Percentiles rank a stretch among this genome's conserved stretches.
Conservation (phyloP, 1,140 invertebrate genomes). For the Nasonia longicornis region DNA sequence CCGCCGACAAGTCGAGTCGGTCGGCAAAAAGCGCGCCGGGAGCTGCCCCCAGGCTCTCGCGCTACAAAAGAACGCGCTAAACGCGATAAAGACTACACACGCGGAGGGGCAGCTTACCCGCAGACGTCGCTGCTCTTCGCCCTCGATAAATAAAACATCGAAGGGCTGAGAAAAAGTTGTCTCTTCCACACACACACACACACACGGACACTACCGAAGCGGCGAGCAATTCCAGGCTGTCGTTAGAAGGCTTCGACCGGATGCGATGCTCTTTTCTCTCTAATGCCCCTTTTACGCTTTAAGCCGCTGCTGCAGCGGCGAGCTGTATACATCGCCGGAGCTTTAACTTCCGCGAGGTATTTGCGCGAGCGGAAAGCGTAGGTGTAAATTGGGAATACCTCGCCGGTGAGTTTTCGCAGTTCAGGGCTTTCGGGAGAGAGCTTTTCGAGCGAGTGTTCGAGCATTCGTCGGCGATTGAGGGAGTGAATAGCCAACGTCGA, state of each 20-base stretch:
- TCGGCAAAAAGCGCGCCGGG: not conserved
- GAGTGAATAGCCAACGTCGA: not conserved
- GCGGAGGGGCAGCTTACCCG: not conserved
- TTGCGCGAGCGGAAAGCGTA: not conserved
- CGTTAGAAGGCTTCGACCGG: conserved; percentile 39
- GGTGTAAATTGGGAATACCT: not conserved
- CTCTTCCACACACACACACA: conserved; percentile 2
- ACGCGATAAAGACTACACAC: conserved; percentile 34
- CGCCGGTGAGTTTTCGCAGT: not conserved
- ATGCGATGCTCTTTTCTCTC: not conserved
- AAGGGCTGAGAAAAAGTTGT: conserved; percentile 42
- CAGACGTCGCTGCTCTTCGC: conserved; percentile 1
- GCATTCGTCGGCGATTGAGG: not conserved
- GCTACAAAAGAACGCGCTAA: conserved; percentile 42
- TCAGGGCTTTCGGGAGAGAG: not conserved
- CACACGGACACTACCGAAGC: not conserved
- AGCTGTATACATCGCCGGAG: not conserved
- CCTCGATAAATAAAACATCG: conserved; percentile 44
- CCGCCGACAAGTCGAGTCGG: not conserved
- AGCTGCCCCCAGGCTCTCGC: not conserved
- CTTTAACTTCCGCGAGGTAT: conserved; percentile 8
- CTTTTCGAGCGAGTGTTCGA: not conserved
- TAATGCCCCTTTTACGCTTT: conserved; percentile 40
- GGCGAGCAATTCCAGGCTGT: conserved; percentile 31
- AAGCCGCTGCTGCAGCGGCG: not conserved